Percentiles rank a stretch among this genome's conserved stretches.
These are phyloP conservation scores for Fukomys damarensis DNA, from an alignment of 2,113 vertebrate species.

Conservation along the genomic window DNA sequence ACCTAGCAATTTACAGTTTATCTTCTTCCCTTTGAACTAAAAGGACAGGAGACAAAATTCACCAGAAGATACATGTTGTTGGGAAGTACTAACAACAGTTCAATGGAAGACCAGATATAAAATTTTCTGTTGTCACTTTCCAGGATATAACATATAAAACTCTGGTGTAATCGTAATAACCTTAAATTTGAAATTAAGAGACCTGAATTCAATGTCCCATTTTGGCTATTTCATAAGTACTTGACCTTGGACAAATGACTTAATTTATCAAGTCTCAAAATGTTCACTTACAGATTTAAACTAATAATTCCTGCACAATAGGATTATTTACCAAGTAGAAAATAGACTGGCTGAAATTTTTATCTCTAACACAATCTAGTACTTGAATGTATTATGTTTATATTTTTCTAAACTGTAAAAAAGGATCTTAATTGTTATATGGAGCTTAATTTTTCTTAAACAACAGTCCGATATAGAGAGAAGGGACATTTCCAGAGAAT, in stretches of 20 bases:
- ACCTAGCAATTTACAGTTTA: neutral
- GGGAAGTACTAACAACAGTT: neutral
- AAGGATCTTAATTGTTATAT: neutral
- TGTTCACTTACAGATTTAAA: conserved; percentile 3
- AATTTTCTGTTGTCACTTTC: neutral
- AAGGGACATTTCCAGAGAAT: neutral
- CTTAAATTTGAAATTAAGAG: conserved; percentile 51
- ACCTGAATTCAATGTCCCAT: neutral
- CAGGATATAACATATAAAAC: neutral
- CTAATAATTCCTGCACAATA: neutral
- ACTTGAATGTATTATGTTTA: neutral
- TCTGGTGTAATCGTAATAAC: neutral
- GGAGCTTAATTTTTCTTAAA: conserved; percentile 55
- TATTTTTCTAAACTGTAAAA: conserved; percentile 28
- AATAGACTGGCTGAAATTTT: neutral
- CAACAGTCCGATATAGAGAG: neutral
- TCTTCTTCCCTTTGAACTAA: neutral
- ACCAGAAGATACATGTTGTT: neutral
- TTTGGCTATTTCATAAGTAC: neutral
- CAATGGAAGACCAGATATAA: neutral
- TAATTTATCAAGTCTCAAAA: conserved; percentile 21
- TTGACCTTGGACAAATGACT: neutral
- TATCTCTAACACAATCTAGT: neutral
- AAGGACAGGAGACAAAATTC: neutral
- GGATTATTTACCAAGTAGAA: neutral